Evolutionary conservation across 2,797 vertebrate species (phyloP).

Genomic region (Pseudopleuronectes americanus): DNA sequence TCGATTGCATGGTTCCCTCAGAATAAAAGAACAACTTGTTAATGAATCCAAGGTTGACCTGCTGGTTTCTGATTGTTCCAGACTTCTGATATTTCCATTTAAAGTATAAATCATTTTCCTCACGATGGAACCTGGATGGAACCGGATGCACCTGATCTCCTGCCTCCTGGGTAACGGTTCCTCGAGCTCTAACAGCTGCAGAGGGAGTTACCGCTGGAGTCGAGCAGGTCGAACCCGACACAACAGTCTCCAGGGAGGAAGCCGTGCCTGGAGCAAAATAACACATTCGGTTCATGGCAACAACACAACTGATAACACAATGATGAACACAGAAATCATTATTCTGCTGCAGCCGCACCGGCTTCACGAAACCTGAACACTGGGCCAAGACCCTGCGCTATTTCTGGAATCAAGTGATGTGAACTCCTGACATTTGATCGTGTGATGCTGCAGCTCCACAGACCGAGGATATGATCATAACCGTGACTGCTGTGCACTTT

Average conservation of each 20-base stretch:
- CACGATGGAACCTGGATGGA: neutral
- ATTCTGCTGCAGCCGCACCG: constrained; percentile 8
- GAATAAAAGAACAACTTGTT: too few species aligned
- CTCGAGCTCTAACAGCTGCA: neutral
- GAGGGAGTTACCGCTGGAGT: neutral
- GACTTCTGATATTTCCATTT: too few species aligned
- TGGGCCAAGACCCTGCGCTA: constrained; percentile 26
- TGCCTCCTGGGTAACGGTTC: too few species aligned
- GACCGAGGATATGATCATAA: constrained; percentile 16
- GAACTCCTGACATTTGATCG: constrained; percentile 37
- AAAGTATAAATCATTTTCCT: neutral
- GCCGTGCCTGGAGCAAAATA: constrained; percentile 20
- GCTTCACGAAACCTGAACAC: neutral
- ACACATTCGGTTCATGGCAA: constrained; percentile 44
- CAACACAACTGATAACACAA: constrained; percentile 54
- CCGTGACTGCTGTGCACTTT: constrained; percentile 28
- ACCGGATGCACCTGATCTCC: too few species aligned
- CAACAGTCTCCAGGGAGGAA: constrained; percentile 42
- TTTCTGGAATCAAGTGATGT: constrained; percentile 40
- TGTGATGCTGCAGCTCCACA: constrained; percentile 29
- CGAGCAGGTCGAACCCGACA: constrained; percentile 47
- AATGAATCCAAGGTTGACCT: too few species aligned
- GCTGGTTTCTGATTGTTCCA: too few species aligned
- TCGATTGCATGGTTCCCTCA: too few species aligned
- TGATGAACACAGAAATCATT: constrained; percentile 35